phyloP scores from a whole-genome alignment of 2,888 invertebrate genomes.

The Sarcophaga rosellei region DNA sequence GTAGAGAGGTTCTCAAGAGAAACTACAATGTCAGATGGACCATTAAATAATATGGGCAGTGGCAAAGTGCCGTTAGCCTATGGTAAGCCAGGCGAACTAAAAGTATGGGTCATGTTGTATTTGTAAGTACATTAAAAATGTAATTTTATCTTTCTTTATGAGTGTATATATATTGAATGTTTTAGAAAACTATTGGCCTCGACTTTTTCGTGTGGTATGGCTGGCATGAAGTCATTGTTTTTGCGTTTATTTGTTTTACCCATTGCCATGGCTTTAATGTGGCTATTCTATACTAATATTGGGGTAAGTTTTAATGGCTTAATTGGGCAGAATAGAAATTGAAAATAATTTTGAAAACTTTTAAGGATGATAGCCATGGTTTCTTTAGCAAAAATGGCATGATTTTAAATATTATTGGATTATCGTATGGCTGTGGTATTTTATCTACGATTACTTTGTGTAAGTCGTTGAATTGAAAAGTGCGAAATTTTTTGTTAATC shows the following conservation, averaged over 20 bases:
- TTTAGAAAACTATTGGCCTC: conserved; percentile 88
- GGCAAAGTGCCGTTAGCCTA: conserved; percentile 89
- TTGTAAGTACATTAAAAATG: conserved; percentile 81
- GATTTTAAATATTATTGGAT: conserved; percentile 79
- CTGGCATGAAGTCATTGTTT: conserved; percentile 89
- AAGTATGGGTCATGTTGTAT: conserved; percentile 87
- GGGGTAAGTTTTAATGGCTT: conserved; percentile 76
- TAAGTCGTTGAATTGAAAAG: conserved; percentile 66
- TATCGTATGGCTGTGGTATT: conserved; percentile 80
- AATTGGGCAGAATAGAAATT: not conserved
- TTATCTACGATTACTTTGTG: conserved; percentile 79
- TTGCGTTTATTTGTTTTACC: conserved; percentile 89
- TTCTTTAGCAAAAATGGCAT: conserved; percentile 81
- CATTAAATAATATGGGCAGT: conserved; percentile 83
- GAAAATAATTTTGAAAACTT: not conserved
- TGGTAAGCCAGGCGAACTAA: conserved; percentile 87
- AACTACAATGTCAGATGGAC: conserved; percentile 86
- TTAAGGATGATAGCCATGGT: conserved; percentile 79
- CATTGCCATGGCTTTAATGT: conserved; percentile 88
- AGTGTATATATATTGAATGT: not conserved
- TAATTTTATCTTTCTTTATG: not conserved
- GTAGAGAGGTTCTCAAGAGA: conserved; percentile 96
- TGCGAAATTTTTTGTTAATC: not conserved
- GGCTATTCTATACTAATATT: conserved; percentile 87
- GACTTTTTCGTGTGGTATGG: conserved; percentile 89